A percentile compares a stretch with the other conserved stretches of the same genome.
These are phyloP conservation scores for Gymnocephalus cernua DNA, from an alignment of 2,113 vertebrate genomes.

Conservation along the genomic window DNA sequence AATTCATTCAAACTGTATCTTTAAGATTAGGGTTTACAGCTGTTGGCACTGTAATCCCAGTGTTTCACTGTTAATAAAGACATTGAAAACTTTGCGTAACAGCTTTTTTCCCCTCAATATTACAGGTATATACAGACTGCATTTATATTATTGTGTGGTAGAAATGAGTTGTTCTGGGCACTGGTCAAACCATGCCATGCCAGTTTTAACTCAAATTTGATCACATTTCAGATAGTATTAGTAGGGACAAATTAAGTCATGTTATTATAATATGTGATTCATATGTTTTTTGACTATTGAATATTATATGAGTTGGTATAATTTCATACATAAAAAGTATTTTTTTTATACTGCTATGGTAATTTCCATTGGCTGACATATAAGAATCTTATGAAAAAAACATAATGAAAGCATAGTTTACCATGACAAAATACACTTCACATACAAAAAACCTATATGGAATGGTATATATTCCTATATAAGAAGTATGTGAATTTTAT, in stretches of 20 bases:
- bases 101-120: constrained; percentile 3
- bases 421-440: neutral
- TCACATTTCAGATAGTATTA: neutral
- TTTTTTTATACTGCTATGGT: neutral
- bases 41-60: no score
- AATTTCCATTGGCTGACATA: constrained; percentile 12
- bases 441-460: constrained; percentile 4
- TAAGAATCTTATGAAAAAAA: constrained; percentile 9
- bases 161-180: neutral
- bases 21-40: no score
- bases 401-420: constrained; percentile 1
- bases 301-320: neutral
- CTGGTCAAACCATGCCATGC: neutral
- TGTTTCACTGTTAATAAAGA: neutral
- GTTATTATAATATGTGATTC: neutral
- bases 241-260: neutral
- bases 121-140: neutral
- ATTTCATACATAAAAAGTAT: neutral
- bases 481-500: neutral
- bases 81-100: no score
- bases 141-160: neutral
- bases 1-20: no score
- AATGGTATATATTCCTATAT: neutral
- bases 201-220: neutral
- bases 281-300: neutral